Conservation (phyloP, 2,888 invertebrate species). For the Microplitis deprimator region DNA sequence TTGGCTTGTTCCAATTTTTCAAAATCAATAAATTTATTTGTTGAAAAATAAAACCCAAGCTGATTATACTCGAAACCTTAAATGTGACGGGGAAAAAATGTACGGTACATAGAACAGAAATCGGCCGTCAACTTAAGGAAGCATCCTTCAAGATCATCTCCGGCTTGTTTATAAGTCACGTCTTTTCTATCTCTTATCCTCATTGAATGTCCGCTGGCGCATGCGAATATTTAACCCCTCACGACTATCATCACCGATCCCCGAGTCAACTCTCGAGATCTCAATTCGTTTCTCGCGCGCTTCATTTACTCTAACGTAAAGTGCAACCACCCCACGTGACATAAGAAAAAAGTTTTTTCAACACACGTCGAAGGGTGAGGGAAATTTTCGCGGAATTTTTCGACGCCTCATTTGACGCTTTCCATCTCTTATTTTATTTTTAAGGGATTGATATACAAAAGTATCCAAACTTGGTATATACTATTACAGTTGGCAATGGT, state of each 20-base stretch:
- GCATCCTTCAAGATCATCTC: slow-evolving; percentile 25
- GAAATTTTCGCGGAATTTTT: slow-evolving; percentile 60
- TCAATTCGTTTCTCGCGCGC: slow-evolving; percentile 48
- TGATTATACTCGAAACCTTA: no score
- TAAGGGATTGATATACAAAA: no score
- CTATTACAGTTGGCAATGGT: no score
- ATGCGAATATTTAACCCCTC: slow-evolving; percentile 33
- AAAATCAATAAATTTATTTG: no score
- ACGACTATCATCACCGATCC: neutral
- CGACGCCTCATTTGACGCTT: slow-evolving; percentile 65
- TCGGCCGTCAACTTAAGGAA: slow-evolving; percentile 25
- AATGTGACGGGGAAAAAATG: slow-evolving; percentile 12
- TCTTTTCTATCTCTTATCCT: slow-evolving; percentile 9
- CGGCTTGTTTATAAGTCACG: neutral
- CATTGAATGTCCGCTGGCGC: slow-evolving; percentile 24
- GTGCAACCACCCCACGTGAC: slow-evolving; percentile 40
- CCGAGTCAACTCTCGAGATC: neutral
- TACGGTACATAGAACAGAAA: slow-evolving; percentile 21
- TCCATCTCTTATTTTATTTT: slow-evolving; percentile 34
- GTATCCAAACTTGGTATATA: neutral
- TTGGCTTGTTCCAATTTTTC: no score
- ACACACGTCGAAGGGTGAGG: slow-evolving; percentile 39
- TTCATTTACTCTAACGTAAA: slow-evolving; percentile 55
- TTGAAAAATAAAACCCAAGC: no score
- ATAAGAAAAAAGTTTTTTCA: slow-evolving; percentile 46